Evolutionary conservation across 2,113 vertebrate genomes (phyloP), one percentile per base, ranked within the genome.

Genomic region (Semnopithecus entellus): DNA sequence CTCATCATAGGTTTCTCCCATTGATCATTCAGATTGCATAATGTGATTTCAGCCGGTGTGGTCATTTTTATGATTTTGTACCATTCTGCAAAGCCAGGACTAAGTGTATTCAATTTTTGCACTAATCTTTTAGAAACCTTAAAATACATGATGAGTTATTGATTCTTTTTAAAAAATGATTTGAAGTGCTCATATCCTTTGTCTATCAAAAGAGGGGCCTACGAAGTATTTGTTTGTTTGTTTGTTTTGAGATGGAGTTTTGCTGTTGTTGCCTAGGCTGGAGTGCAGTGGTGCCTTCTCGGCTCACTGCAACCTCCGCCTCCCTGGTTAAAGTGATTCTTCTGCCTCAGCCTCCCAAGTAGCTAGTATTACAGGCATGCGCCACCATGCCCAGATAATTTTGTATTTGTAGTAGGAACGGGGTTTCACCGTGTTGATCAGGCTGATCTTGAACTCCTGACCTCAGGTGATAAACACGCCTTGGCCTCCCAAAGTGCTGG

Each of bases 51-150:
- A 45, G 40, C 43, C 50, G 4, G 4, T 32, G 13, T 22, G 16
- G 32, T n/a, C 3, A 3, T n/a, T 91, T 50, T 43, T 76, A 48
- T 1, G 23, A 68, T 27, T 35, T 7, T 22, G 2, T 14, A 22
- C 16, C 22, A 3, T 55, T 50, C 0, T 48, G 2, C 14, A 2
- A 61, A 59, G 23, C 30, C 30, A 45, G 38, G 32, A 14, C 22
- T 27, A 22, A 55, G 43, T 52, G 2, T 55, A 1, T 25, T 5
- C 18, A 2, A 4, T 40, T 80, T 87, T 92, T 76, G 8, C 68
- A 43, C n/a, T 89, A 27, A 43, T 73, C 40, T 83, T 91, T 91
- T 66, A 89, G 87, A 96, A 96, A 57, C 17, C 16, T 61, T 82
- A 57, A 79, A 45, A 59, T 48, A 59, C n/a, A 55, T 32, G 0